Percentiles rank a stretch among this genome's conserved stretches.
Conservation (phyloP, 2,888 invertebrate species). For the Cheilosia pagana region DNA sequence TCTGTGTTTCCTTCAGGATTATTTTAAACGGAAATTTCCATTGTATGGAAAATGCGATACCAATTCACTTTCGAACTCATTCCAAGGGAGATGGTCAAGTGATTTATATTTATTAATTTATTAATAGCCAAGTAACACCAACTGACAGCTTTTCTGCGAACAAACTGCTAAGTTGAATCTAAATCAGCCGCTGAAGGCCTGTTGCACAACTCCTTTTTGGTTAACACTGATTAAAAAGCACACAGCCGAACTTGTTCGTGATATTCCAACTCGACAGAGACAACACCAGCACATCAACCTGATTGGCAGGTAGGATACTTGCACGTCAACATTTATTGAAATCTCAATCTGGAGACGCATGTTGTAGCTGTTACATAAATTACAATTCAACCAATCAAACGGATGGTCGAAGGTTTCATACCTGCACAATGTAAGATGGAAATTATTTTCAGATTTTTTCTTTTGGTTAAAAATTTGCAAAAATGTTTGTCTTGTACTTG, state of each 20-base stretch:
- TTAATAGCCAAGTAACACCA: not conserved
- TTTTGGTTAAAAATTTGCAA: not conserved
- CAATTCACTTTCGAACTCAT: not conserved
- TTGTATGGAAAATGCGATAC: not conserved
- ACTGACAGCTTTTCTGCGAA: not conserved
- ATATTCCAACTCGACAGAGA: too few species aligned
- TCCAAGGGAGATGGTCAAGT: not conserved
- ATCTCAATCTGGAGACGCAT: conserved; percentile 31
- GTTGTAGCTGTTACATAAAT: conserved; percentile 46
- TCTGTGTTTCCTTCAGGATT: not conserved
- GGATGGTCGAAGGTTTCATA: conserved; percentile 26
- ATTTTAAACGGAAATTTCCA: not conserved
- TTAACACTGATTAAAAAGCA: not conserved
- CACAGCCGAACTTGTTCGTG: conserved; percentile 18
- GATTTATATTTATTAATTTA: not conserved
- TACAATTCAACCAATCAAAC: conserved; percentile 46
- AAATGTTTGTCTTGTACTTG: not conserved
- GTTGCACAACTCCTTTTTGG: conserved; percentile 13
- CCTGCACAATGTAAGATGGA: not conserved
- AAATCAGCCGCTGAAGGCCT: conserved; percentile 6
- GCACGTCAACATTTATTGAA: conserved; percentile 27
- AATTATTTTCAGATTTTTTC: conserved; percentile 9
- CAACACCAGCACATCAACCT: conserved; percentile 23
- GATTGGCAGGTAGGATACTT: conserved; percentile 47
- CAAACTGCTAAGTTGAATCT: not conserved